These are phyloP conservation scores for Taenioides sp. DNA, from an alignment of 2,797 vertebrate genomes.

Conservation along the genomic window DNA sequence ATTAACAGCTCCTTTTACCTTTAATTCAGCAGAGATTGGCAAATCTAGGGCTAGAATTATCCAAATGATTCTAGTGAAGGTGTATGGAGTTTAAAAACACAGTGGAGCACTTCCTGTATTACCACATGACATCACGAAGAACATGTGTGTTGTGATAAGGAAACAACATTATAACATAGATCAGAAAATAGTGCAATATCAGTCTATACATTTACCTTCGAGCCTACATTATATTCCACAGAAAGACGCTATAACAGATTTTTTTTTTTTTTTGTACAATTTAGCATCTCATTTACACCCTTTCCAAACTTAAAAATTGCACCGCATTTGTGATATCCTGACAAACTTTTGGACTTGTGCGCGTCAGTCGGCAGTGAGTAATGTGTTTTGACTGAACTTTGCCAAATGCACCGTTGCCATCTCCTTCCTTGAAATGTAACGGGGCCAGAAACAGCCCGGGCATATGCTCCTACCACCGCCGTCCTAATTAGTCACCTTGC, in stretches of 20 bases:
- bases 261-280: neutral
- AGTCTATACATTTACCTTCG: too few relatives aligned
- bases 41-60: too few relatives aligned
- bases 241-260: neutral
- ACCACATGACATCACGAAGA: too few relatives aligned
- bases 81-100: too few relatives aligned
- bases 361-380: constrained; percentile 13
- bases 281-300: neutral
- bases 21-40: too few relatives aligned
- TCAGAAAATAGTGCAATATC: too few relatives aligned
- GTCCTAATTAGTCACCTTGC: constrained; percentile 18
- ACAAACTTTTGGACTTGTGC: neutral
- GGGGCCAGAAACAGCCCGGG: constrained; percentile 18
- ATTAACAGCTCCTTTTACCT: too few relatives aligned
- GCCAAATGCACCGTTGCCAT: neutral
- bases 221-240: neutral
- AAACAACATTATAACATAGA: too few relatives aligned
- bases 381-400: constrained; percentile 9
- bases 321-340: neutral
- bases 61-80: too few relatives aligned
- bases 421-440: constrained; percentile 3
- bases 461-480: constrained; percentile 1
- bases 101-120: too few relatives aligned
- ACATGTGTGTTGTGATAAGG: too few relatives aligned
- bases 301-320: constrained; percentile 6